Evolutionary conservation across 2,888 invertebrate species (phyloP), one percentile per base, ranked within the genome.

Genomic region (Drosophila bunnanda): DNA sequence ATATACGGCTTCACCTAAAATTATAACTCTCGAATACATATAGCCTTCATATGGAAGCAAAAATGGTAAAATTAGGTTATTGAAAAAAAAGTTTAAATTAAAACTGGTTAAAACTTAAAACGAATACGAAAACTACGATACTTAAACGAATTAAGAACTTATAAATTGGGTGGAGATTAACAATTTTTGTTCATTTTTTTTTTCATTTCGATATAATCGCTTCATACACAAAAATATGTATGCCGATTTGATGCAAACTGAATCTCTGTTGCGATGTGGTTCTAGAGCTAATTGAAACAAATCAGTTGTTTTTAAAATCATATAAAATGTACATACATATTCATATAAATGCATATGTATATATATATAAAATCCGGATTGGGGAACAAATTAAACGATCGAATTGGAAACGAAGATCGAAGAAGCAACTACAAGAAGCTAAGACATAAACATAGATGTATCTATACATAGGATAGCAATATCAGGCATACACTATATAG

Each of bases 161-260:
- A 90, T 90, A 90, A 91, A 90, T 87, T 90, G 89, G 90, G 91
- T 90, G 90, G 90, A 90, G 90, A 79, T 77, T 76, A 84, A 81
- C 75, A 79, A 79, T 80, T 75, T 30, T 20, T 52, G 36, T 54
- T 73, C 25, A 56, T 20, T 20, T 56, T 53, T 50, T 50, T 54
- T 56, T 58, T 59, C 34, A 61, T 53, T 50, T 64, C 39, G 30
- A 20, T 61, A 54, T 22, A 38, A 34, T 59, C 60, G 43, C 20
- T 38, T 39, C 38, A 9, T 58, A 32, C 55, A 48, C 8, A 28
- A 32, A 32, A 32, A 10, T 32, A 32, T 32, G 32, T 32, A 32
- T 28, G 44, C 9, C 44, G 32, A 43, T 39, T 30, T 55, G n/a
- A 66, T 68, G 41, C 50, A 67, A 68, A 68, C 69, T 68, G 50